phyloP scores from a whole-genome alignment of 2,113 vertebrate genomes.

The Garra rufa region DNA sequence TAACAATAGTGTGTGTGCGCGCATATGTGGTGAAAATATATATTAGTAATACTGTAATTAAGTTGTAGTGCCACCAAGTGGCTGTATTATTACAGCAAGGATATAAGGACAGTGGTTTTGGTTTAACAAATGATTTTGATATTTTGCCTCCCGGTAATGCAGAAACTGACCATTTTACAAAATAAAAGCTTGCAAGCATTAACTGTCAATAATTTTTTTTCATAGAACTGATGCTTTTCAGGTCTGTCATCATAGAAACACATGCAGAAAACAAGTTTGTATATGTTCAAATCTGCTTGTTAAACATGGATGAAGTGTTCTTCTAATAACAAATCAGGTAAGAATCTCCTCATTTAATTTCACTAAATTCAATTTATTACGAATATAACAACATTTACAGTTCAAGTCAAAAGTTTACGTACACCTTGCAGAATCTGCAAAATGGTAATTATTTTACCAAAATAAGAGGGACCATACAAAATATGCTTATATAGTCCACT shows the following conservation, averaged over 20 bases:
- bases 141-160: neutral
- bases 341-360: neutral
- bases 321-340: neutral
- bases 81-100: neutral
- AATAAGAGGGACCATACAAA: too few relatives aligned
- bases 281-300: neutral
- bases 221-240: neutral
- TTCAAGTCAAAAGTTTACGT: too few relatives aligned
- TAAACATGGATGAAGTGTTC: neutral
- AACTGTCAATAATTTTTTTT: neutral
- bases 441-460: too few relatives aligned
- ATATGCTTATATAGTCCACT: too few relatives aligned
- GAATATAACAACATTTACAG: neutral
- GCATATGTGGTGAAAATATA: neutral
- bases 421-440: too few relatives aligned
- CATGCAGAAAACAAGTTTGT: neutral
- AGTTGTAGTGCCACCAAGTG: constrained; percentile 42
- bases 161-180: neutral
- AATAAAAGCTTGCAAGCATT: neutral
- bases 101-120: neutral
- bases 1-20: neutral
- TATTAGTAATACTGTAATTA: neutral
- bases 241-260: neutral
- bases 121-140: neutral
- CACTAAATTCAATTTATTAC: neutral